These are phyloP conservation scores for Polypterus bichir DNA, from an alignment of 2,113 vertebrate genomes.

Conservation along the genomic window DNA sequence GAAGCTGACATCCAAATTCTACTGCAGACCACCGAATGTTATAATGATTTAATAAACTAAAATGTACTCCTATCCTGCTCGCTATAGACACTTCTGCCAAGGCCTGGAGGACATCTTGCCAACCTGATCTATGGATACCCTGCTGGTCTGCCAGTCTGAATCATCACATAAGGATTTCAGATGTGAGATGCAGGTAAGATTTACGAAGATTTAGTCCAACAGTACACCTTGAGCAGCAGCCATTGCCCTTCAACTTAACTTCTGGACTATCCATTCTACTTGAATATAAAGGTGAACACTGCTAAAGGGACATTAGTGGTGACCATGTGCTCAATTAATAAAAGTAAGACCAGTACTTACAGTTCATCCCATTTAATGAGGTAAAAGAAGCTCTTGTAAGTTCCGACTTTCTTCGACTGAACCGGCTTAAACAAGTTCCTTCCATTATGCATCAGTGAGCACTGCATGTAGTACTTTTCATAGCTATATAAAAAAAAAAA, in stretches of 20 bases:
- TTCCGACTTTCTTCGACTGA: constrained; percentile 91
- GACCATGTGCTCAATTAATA: neutral
- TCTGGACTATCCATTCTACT: neutral
- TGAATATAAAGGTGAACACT: neutral
- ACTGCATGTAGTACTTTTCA: constrained; percentile 91
- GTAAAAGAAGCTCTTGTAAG: constrained; percentile 92
- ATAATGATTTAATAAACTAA: too few relatives aligned
- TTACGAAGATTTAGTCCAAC: too few relatives aligned
- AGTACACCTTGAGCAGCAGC: too few relatives aligned
- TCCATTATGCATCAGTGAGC: constrained; percentile 83
- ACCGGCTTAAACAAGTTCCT: constrained; percentile 90
- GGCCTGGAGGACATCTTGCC: too few relatives aligned
- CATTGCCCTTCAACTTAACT: too few relatives aligned
- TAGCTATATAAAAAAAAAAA: constrained; percentile 52
- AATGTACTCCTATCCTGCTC: too few relatives aligned
- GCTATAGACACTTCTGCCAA: too few relatives aligned
- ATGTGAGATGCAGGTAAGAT: too few relatives aligned
- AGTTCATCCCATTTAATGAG: constrained; percentile 95
- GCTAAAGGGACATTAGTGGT: neutral
- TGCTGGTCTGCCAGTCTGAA: too few relatives aligned
- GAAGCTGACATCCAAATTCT: neutral
- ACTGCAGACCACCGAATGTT: neutral
- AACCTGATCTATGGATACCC: too few relatives aligned
- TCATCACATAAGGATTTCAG: too few relatives aligned
- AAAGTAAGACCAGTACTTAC: constrained; percentile 54